Evolutionary conservation across 2,888 invertebrate genomes (phyloP), one percentile per base, ranked within the genome.

Genomic region (Carterocephalus palaemon): DNA sequence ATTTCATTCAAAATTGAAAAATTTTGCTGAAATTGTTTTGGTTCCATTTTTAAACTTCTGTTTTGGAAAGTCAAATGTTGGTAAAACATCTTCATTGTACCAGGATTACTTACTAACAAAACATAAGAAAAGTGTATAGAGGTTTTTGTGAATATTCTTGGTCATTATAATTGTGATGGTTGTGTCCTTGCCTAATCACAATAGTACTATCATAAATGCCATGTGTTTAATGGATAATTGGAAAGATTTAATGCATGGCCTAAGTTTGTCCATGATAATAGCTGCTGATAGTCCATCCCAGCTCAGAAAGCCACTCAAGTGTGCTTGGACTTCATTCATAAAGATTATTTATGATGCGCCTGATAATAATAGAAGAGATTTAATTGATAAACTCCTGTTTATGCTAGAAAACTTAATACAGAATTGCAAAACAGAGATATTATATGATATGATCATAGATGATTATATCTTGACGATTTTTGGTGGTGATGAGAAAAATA

Each of bases 11-110:
- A 83, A 84, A 54, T 70, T 91, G 15, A 70, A 83, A 0, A 76
- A 85, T 16, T 88, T 88, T 47, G 70, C 88, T 12, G 88, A 88
- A 23, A 75, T 75, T 1, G 78, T 90, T 2, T 59, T 92, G 0
- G 72, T 88, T 12, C 88, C 89, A 1, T 94, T 93, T 64, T 62
- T 94, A 15, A 75, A 88, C 38, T 92, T 91, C 60, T 90, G 91
- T 52, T 93, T 92, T 67, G 93, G 93, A 1, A 88, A 79, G 32
- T 57, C 60, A 7, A 47, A 43, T 47, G 16, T 28, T 5, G 19
- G 65, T 2, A 59, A 59, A 1, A 71, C 60, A 42, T 33, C 56
- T 2, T 7, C 38, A 1, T 40, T 52, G 51, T 74, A 55, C 67
- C 79, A 28, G 67, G 76, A 13, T 55, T 65, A 42, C 53, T 73